These are phyloP conservation scores for Hippopotamyrus pictus DNA, from an alignment of 2,797 vertebrate genomes.

Conservation along the genomic window DNA sequence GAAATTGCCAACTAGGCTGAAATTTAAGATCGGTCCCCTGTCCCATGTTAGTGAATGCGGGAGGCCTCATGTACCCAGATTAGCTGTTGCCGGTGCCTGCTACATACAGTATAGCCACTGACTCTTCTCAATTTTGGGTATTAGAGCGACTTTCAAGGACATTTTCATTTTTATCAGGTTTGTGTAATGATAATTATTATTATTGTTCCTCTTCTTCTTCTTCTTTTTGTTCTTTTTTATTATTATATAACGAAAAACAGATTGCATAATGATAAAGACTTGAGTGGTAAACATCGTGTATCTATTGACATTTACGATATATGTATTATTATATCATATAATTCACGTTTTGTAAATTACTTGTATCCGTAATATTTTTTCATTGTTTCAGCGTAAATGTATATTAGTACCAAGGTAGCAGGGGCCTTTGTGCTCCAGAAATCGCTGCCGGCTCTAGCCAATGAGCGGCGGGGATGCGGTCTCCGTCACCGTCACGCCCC, in stretches of 20 bases:
- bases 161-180: background rate
- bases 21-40: constrained; percentile 54
- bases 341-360: background rate
- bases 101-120: constrained; percentile 27
- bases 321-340: background rate
- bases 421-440: background rate
- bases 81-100: constrained; percentile 12
- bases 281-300: background rate
- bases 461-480: background rate
- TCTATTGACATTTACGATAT: background rate
- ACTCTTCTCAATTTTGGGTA: constrained; percentile 36
- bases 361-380: background rate
- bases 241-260: background rate
- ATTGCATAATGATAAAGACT: background rate
- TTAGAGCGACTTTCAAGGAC: constrained; percentile 17
- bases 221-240: background rate
- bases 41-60: constrained; percentile 11
- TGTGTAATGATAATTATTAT: background rate
- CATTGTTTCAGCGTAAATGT: background rate
- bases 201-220: background rate
- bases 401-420: background rate
- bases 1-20: constrained; percentile 61
- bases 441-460: background rate
- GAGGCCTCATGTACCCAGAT: background rate
- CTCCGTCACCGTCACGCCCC: background rate